A percentile compares a stretch with the other conserved stretches of the same genome.
Conservation (phyloP, 2,797 vertebrate species). For the Lacerta viridis region DNA sequence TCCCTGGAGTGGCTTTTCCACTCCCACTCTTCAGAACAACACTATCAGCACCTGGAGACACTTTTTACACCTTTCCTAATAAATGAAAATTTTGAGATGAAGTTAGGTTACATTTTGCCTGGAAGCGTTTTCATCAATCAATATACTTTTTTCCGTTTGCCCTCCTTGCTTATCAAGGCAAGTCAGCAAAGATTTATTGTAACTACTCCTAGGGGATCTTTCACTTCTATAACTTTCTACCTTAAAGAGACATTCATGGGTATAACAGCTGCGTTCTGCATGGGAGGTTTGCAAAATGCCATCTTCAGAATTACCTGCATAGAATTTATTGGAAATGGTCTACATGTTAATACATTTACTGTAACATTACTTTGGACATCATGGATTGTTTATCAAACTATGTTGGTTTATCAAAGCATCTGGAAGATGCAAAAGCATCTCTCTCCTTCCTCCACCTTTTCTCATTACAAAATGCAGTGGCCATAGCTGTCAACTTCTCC, state of each 20-base stretch:
- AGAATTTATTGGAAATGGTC: constrained; percentile 49
- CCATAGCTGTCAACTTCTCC: too few relatives aligned
- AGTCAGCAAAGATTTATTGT: constrained; percentile 75
- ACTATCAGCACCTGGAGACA: constrained; percentile 54
- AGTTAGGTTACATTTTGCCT: constrained; percentile 73
- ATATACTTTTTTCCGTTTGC: constrained; percentile 57
- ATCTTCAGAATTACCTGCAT: constrained; percentile 58
- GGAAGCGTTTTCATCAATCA: constrained; percentile 70
- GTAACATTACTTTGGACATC: constrained; percentile 56
- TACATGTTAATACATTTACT: constrained; percentile 60
- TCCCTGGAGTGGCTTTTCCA: constrained; percentile 52
- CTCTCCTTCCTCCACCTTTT: constrained; percentile 12
- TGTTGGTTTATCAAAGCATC: constrained; percentile 48
- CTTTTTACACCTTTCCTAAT: constrained; percentile 57
- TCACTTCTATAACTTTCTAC: constrained; percentile 59
- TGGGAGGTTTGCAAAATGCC: constrained; percentile 50
- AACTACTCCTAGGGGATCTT: constrained; percentile 65
- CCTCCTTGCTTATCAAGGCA: constrained; percentile 70
- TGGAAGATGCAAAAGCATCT: background rate
- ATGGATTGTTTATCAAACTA: constrained; percentile 50
- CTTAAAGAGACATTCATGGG: constrained; percentile 71
- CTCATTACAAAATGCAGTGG: constrained; percentile 11
- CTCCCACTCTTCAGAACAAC: constrained; percentile 58
- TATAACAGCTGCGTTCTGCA: constrained; percentile 50
- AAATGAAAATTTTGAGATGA: constrained; percentile 74